Conservation (phyloP, 1,140 invertebrate species). For the Archivesica marissinica region DNA sequence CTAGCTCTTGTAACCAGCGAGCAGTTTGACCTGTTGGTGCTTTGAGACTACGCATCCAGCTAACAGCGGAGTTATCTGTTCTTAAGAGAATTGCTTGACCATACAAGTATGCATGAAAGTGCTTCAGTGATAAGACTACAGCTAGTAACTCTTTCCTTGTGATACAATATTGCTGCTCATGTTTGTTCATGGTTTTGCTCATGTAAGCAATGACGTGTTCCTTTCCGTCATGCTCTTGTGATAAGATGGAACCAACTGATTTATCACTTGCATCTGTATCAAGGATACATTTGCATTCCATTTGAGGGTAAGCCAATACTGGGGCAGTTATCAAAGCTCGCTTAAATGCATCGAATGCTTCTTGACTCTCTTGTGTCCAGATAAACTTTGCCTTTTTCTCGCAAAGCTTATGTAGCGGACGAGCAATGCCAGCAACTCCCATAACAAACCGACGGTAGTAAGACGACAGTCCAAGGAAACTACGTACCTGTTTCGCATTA, state of each 20-base stretch:
- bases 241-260: slow-evolving; percentile 65
- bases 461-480: too few species aligned
- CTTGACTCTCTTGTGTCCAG: background rate
- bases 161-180: slow-evolving; percentile 84
- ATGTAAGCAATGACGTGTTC: slow-evolving; percentile 70
- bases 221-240: slow-evolving; percentile 67
- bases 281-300: slow-evolving; percentile 35
- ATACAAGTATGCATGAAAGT: slow-evolving; percentile 66
- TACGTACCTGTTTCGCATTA: background rate
- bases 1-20: background rate
- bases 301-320: slow-evolving; percentile 54
- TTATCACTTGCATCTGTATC: slow-evolving; percentile 62
- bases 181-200: slow-evolving; percentile 59
- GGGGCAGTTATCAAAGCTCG: slow-evolving; percentile 43
- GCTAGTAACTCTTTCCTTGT: slow-evolving; percentile 70
- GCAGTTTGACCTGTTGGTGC: background rate
- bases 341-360: slow-evolving; percentile 42
- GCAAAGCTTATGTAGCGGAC: slow-evolving; percentile 34
- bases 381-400: slow-evolving; percentile 8
- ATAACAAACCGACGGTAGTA: slow-evolving; percentile 32
- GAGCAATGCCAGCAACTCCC: slow-evolving; percentile 5
- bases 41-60: slow-evolving; percentile 59
- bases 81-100: slow-evolving; percentile 60
- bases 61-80: slow-evolving; percentile 69
- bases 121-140: slow-evolving; percentile 48